Conservation (phyloP, 2,113 vertebrate genomes). For the Pelecanus crispus region DNA sequence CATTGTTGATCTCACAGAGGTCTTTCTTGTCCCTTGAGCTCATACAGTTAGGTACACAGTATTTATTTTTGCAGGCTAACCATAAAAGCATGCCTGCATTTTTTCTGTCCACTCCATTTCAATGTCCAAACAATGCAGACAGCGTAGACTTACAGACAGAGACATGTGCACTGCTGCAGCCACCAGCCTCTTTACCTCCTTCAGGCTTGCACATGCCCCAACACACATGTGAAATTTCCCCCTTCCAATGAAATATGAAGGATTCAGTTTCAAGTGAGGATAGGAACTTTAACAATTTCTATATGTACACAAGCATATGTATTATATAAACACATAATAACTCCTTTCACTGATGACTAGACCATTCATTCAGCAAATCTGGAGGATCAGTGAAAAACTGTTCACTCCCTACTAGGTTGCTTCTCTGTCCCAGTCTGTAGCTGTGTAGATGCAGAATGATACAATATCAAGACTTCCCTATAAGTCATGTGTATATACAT, state of each 20-base stretch:
- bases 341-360: background rate
- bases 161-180: no score
- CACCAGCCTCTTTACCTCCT: background rate
- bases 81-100: background rate
- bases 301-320: fast-evolving
- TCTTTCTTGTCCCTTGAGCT: background rate
- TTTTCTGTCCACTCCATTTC: background rate
- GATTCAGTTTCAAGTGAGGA: background rate
- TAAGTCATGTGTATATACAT: background rate
- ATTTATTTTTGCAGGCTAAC: background rate
- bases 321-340: background rate
- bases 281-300: background rate
- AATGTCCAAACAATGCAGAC: background rate
- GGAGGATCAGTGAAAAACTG: background rate
- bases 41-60: background rate
- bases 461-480: background rate
- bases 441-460: background rate
- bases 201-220: background rate
- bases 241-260: background rate
- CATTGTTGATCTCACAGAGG: background rate
- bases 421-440: background rate
- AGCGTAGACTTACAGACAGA: background rate
- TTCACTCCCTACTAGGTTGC: background rate
- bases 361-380: background rate
- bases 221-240: fast-evolving